Evolutionary conservation across 2,797 vertebrate genomes (phyloP).

Genomic region (Morus bassanus): DNA sequence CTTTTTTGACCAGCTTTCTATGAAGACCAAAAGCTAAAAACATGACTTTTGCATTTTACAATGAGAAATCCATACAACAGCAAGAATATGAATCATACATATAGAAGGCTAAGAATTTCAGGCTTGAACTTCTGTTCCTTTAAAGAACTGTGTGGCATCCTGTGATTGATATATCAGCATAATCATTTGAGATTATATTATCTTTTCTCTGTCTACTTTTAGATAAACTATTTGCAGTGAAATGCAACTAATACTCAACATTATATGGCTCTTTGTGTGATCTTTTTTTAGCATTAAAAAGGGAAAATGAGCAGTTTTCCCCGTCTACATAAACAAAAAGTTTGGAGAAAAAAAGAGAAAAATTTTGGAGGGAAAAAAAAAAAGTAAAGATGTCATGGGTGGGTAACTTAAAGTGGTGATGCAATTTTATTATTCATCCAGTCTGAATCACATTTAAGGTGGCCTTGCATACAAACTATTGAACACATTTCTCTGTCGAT

Average conservation of each 20-base stretch:
- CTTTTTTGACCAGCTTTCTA: background rate
- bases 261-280: background rate
- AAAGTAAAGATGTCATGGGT: background rate
- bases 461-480: background rate
- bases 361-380: background rate
- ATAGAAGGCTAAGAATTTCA: background rate
- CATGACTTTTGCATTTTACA: background rate
- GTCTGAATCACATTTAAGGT: background rate
- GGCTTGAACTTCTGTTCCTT: background rate
- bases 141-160: background rate
- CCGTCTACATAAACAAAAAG: background rate
- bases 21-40: background rate
- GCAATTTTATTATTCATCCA: background rate
- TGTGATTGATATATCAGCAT: background rate
- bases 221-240: background rate
- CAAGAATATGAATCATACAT: background rate
- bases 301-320: background rate
- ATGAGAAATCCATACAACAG: background rate
- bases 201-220: background rate
- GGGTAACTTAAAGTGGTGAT: background rate
- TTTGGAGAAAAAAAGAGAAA: background rate
- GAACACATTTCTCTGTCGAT: background rate
- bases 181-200: background rate
- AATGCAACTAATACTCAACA: background rate
- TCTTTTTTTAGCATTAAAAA: background rate